phyloP scores from a whole-genome alignment of 2,797 vertebrate species.

The Hylomyscus alleni region DNA sequence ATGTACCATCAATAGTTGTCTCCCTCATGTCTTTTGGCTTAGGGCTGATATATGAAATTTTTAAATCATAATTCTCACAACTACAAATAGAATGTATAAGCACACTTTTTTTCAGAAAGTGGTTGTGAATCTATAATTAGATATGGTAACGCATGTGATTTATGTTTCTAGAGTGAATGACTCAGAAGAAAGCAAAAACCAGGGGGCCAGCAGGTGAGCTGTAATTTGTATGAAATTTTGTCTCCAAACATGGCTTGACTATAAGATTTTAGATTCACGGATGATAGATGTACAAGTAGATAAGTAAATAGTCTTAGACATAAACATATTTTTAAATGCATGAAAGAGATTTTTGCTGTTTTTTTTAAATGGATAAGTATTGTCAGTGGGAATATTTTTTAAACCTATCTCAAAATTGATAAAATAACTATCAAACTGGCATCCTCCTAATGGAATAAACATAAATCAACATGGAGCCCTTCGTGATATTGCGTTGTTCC shows the following conservation, averaged over 20 bases:
- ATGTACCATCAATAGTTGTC: neutral
- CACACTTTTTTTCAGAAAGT: neutral
- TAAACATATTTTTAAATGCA: neutral
- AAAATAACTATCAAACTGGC: neutral
- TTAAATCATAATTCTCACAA: neutral
- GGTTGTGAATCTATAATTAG: neutral
- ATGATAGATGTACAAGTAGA: neutral
- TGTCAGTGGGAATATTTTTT: neutral
- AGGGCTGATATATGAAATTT: neutral
- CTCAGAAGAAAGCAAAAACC: neutral
- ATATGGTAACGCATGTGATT: neutral
- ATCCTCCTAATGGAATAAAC: neutral
- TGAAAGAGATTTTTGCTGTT: neutral
- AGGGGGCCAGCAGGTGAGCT: neutral
- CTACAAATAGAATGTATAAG: neutral
- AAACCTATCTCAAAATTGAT: neutral
- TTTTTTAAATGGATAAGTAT: neutral
- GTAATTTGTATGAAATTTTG: neutral
- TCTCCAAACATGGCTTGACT: neutral
- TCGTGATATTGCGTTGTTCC: neutral
- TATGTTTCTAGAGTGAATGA: neutral
- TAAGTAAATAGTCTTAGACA: neutral
- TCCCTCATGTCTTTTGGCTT: neutral
- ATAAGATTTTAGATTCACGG: neutral
- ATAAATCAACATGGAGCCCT: neutral